Percentiles rank a stretch among this genome's conserved stretches.
Conservation (phyloP, 2,113 vertebrate genomes). For the Chinchilla lanigera region DNA sequence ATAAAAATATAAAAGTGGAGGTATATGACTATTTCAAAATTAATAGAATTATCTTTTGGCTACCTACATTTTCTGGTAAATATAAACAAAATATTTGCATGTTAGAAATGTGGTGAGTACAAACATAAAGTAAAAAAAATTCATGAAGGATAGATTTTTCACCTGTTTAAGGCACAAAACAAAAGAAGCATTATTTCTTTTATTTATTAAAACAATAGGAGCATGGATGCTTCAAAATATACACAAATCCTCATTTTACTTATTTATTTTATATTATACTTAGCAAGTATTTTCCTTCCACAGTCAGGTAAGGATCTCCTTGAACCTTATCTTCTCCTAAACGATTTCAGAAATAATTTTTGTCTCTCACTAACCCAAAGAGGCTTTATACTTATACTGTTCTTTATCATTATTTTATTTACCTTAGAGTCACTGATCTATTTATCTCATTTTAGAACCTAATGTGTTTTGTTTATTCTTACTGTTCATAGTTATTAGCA, state of each 20-base stretch:
- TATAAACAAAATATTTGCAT: neutral
- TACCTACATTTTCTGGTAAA: neutral
- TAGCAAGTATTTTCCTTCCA: constrained; percentile 10
- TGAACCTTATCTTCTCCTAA: neutral
- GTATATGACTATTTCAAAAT: neutral
- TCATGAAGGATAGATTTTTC: neutral
- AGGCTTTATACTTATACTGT: neutral
- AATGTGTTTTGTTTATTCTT: neutral
- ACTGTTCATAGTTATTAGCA: neutral
- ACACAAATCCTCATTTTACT: neutral
- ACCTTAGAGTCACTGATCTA: neutral
- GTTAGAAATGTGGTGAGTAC: neutral
- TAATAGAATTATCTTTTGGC: neutral
- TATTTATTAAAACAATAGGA: neutral
- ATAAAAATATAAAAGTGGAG: neutral
- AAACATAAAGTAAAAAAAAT: neutral
- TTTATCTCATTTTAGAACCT: neutral
- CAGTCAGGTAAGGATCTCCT: neutral
- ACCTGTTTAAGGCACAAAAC: neutral
- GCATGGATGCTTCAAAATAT: neutral
- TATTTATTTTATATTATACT: neutral
- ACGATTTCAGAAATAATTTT: neutral
- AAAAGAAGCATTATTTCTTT: neutral
- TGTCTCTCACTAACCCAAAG: neutral
- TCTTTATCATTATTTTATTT: neutral